A percentile compares a stretch with the other conserved stretches of the same genome.
These are phyloP conservation scores for Pseudomugil tenellus DNA, from an alignment of 2,797 vertebrate species.

Conservation along the genomic window DNA sequence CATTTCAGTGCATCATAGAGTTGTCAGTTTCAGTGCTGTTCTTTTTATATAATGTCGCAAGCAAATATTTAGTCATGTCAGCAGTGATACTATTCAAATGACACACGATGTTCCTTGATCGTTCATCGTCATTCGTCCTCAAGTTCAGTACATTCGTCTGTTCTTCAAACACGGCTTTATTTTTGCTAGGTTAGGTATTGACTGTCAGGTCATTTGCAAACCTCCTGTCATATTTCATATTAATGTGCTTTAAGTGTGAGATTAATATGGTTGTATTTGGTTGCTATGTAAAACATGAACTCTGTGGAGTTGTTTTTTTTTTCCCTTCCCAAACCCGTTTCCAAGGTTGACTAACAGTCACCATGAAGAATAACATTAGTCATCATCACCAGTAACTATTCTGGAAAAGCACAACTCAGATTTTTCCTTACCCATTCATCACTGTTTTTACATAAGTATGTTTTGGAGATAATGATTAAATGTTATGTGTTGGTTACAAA, in stretches of 20 bases:
- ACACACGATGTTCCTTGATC: no score
- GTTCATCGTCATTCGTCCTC: background rate
- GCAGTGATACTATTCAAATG: background rate
- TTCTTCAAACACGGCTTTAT: background rate
- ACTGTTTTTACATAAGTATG: background rate
- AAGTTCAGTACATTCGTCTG: background rate
- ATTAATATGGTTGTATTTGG: background rate
- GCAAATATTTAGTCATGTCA: background rate
- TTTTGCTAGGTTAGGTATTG: background rate
- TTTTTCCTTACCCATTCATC: no score
- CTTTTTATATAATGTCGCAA: background rate
- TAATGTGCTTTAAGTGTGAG: background rate
- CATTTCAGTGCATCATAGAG: background rate
- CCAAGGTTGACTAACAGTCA: background rate
- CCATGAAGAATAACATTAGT: background rate
- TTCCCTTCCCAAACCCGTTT: constrained; percentile 6
- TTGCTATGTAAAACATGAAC: background rate
- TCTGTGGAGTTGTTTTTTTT: background rate
- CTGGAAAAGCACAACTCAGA: no score
- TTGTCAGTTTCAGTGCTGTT: no score
- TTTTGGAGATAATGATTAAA: background rate
- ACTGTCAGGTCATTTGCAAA: background rate
- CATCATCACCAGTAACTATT: background rate
- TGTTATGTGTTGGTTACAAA: background rate
- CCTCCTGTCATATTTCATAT: background rate